Conservation (phyloP, 2,888 invertebrate species). For the Protonemura montana region DNA sequence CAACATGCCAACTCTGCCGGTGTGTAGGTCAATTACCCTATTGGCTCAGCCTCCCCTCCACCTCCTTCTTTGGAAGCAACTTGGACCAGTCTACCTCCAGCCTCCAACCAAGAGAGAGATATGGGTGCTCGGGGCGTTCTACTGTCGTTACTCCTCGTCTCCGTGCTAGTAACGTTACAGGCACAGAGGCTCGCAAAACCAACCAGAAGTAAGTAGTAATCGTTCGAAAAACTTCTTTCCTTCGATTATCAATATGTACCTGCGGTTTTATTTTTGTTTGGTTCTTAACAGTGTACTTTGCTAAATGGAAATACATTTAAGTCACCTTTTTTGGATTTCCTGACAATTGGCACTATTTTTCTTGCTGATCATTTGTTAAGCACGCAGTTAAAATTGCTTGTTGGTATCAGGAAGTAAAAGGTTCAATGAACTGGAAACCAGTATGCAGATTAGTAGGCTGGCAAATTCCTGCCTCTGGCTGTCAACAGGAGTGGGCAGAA, state of each 20-base stretch:
- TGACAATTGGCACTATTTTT: no score
- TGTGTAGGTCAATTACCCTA: neutral
- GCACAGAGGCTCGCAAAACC: neutral
- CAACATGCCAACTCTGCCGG: neutral
- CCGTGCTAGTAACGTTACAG: neutral
- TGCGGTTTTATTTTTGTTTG: no score
- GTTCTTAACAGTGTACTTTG: no score
- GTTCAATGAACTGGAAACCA: conserved; percentile 3
- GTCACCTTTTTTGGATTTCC: no score
- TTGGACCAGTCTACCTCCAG: neutral
- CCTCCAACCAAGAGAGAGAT: neutral
- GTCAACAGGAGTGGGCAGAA: neutral
- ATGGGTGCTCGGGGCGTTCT: neutral
- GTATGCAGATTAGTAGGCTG: neutral
- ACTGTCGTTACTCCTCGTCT: neutral
- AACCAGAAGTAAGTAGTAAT: neutral
- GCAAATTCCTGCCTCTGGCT: neutral
- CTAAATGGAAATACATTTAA: no score
- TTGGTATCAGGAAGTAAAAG: neutral
- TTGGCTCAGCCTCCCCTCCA: neutral
- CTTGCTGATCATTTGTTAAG: neutral
- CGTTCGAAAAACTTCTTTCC: no score
- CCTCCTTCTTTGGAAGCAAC: neutral
- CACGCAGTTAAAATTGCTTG: neutral
- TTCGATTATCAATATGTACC: no score